Evolutionary conservation across 2,797 vertebrate species (phyloP), one percentile per base, ranked within the genome.

Genomic region (Poecilia picta): DNA sequence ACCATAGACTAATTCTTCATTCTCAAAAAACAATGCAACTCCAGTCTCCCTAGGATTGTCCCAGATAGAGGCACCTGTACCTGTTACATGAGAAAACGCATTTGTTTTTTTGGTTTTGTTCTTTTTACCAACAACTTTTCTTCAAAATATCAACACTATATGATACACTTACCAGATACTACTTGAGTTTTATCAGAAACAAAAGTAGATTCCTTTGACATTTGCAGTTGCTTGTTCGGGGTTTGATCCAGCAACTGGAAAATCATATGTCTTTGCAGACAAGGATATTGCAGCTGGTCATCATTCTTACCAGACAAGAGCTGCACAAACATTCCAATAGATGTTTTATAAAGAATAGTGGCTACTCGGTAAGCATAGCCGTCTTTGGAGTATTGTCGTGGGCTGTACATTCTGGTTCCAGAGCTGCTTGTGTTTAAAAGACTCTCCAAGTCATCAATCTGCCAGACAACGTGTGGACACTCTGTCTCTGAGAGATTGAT

Each of bases 401-500:
- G 95, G 41, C 97, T 97, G 62, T 83, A 90, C 93, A 92, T 95
- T 0, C 0, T 0, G 2, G 1, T 8, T 0, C 94, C 20, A 73
- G 4, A 57, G 8, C 4, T 7, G 11, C 49, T 91, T 0, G 82
- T 81, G 12, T 80, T 49, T 70, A 94, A 73, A 64, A 94, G 64
- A 0, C 86, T 20, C 2, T 90, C 92, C 77, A 97, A 96, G 84
- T 97, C 82, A 74, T 89, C 87, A 73, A 98, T 93, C 36, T 96
- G 96, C 91, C 96, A 93, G 68, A 93, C 16, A 0, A 96, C 90
- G 72, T 97, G 95, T 55, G 97, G 97, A 88, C 97, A 98, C 68
- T 82, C 89, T 0, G 93, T 93, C 91, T 97, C 97, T 0, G 97
- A 97, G 20, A 97, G 92, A 88, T 97, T 98, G 84, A 98, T 96